Evolutionary conservation across 2,113 vertebrate species (phyloP).

Genomic region (Danio rerio): DNA sequence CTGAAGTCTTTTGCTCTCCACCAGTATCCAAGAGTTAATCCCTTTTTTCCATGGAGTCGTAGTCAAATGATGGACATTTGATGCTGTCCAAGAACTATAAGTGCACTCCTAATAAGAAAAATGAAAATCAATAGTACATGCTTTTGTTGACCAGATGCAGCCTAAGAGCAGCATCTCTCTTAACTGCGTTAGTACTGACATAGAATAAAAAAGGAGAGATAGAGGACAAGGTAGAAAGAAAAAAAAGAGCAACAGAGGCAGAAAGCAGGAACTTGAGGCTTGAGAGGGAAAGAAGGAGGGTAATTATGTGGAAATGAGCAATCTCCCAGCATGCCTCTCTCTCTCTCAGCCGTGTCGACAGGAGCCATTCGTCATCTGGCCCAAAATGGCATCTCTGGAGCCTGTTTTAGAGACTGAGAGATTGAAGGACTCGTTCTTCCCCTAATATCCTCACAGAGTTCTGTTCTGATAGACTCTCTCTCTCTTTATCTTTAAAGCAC

Average conservation of each 20-base stretch:
- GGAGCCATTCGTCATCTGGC: slow-evolving; percentile 80
- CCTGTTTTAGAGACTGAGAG: slow-evolving; percentile 60
- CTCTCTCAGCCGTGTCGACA: slow-evolving; percentile 74
- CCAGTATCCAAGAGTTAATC: neutral
- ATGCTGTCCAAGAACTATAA: neutral
- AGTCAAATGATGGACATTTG: slow-evolving; percentile 1
- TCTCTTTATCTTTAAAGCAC: slow-evolving; percentile 25
- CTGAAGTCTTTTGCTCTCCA: slow-evolving; percentile 4
- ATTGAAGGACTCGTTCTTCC: slow-evolving; percentile 68
- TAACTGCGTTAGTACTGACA: slow-evolving; percentile 58
- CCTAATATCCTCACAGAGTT: slow-evolving; percentile 56
- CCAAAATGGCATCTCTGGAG: slow-evolving; percentile 73
- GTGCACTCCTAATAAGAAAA: slow-evolving; percentile 9
- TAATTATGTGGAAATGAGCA: slow-evolving; percentile 82
- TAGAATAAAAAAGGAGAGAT: slow-evolving; percentile 34
- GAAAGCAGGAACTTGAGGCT: slow-evolving; percentile 5
- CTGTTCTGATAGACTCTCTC: slow-evolving; percentile 43
- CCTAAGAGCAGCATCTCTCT: slow-evolving; percentile 20
- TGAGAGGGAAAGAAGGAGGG: slow-evolving; percentile 63
- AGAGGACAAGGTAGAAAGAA: slow-evolving; percentile 1
- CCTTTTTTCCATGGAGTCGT: neutral
- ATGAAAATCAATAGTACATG: slow-evolving; percentile 11
- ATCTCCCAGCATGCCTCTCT: slow-evolving; percentile 73
- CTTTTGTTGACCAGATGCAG: slow-evolving; percentile 3
- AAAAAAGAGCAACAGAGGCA: slow-evolving; percentile 30